These are phyloP conservation scores for Atrina japonica DNA, from an alignment of 2,888 invertebrate genomes.

Conservation along the genomic window DNA sequence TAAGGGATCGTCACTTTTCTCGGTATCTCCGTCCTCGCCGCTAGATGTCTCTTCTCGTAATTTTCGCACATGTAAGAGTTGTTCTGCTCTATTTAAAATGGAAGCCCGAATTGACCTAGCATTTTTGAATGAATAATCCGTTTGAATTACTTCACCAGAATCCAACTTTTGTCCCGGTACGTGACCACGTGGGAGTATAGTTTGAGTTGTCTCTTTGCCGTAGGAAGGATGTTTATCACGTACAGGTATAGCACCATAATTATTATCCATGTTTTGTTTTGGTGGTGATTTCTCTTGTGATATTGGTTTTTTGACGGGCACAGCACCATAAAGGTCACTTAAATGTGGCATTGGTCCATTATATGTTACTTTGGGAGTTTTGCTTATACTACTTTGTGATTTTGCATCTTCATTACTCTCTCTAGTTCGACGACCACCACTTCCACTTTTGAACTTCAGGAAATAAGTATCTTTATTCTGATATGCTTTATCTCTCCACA, in stretches of 20 bases:
- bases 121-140: slow-evolving; percentile 20
- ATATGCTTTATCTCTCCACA: slow-evolving; percentile 18
- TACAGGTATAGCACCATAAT: no score
- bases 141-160: no score
- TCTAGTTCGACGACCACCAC: not conserved
- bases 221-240: no score
- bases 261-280: no score
- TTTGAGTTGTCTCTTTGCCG: no score
- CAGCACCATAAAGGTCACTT: slow-evolving; percentile 3
- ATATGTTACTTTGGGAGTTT: slow-evolving; percentile 13
- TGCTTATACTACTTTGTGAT: not conserved
- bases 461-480: no score
- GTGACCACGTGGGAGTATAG: not conserved
- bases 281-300: no score
- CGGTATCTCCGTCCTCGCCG: slow-evolving; percentile 28
- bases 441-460: no score
- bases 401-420: not conserved
- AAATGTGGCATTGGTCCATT: slow-evolving; percentile 13
- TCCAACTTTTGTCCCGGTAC: slow-evolving; percentile 11
- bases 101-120: slow-evolving; percentile 45
- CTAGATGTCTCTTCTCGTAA: slow-evolving; percentile 18
- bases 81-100: slow-evolving; percentile 56
- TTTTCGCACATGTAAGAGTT: slow-evolving; percentile 38
- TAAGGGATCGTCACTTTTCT: slow-evolving; percentile 12
- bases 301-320: not conserved